A percentile compares a stretch with the other conserved stretches of the same genome.
Conservation (phyloP, 2,113 vertebrate genomes). For the Ardeotis arabs region DNA sequence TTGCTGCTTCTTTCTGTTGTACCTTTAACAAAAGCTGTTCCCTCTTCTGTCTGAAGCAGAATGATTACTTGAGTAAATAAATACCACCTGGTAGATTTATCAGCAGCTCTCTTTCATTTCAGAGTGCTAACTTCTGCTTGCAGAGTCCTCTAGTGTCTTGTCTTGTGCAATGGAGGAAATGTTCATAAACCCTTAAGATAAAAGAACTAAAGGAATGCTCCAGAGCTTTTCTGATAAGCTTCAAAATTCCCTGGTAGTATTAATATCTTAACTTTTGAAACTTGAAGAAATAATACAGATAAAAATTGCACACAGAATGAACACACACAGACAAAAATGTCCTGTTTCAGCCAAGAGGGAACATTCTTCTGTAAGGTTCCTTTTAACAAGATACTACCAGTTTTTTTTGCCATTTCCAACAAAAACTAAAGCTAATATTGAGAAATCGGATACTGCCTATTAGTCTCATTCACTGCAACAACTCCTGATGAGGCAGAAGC, state of each 20-base stretch:
- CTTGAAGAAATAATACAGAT: neutral
- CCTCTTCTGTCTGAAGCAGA: neutral
- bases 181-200: neutral
- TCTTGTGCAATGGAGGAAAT: neutral
- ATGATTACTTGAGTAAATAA: neutral
- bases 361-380: neutral
- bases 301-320: neutral
- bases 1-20: neutral
- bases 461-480: neutral
- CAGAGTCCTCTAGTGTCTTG: neutral
- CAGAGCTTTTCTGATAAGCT: constrained; percentile 9
- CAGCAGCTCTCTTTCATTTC: neutral
- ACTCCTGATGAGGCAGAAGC: neutral
- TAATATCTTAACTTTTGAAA: neutral
- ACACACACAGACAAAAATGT: neutral
- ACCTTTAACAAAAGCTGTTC: neutral
- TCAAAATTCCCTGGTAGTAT: neutral
- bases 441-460: neutral
- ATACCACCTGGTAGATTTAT: neutral
- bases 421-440: neutral
- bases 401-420: neutral
- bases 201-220: neutral
- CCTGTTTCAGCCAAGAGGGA: neutral
- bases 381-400: neutral
- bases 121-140: neutral